Percentiles rank a stretch among this genome's conserved stretches.
phyloP scores from a whole-genome alignment of 1,140 invertebrate genomes.

The Littorina saxatilis region DNA sequence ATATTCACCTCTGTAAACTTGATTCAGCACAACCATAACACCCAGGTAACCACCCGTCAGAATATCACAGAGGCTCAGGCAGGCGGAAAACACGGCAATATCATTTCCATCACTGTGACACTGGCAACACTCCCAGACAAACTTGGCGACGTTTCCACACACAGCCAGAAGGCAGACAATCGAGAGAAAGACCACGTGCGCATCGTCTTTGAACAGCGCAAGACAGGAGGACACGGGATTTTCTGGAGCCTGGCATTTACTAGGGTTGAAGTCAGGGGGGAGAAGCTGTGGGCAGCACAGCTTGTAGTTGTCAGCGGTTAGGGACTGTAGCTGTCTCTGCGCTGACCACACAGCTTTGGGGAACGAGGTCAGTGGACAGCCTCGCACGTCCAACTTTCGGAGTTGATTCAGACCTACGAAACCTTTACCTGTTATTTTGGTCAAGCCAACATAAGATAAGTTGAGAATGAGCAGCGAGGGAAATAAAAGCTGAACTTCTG shows the following conservation, averaged over 20 bases:
- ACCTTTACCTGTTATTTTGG: not conserved
- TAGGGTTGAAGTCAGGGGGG: not conserved
- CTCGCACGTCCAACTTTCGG: slow-evolving; percentile 26
- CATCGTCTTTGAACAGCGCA: slow-evolving; percentile 43
- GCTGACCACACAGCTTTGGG: not conserved
- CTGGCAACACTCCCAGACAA: too few species aligned
- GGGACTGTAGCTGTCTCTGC: not conserved
- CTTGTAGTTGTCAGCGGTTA: slow-evolving; percentile 43
- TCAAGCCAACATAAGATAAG: slow-evolving; percentile 19
- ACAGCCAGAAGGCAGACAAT: slow-evolving; percentile 44
- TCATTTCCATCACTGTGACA: too few species aligned
- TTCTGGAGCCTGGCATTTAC: slow-evolving; percentile 43
- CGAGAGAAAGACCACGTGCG: slow-evolving; percentile 40
- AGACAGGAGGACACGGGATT: slow-evolving; percentile 54
- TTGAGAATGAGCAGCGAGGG: slow-evolving; percentile 21
- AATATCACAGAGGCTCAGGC: too few species aligned
- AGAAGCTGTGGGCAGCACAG: slow-evolving; percentile 48
- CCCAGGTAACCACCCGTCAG: too few species aligned
- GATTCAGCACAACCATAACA: too few species aligned
- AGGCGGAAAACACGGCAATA: too few species aligned
- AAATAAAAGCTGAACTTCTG: not conserved
- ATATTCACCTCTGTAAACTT: too few species aligned
- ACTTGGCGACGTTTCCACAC: slow-evolving; percentile 51
- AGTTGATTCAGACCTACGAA: slow-evolving; percentile 40
- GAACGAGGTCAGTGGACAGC: not conserved